Evolutionary conservation across 1,140 invertebrate genomes (phyloP).

Genomic region (Drosophila fuyamai): DNA sequence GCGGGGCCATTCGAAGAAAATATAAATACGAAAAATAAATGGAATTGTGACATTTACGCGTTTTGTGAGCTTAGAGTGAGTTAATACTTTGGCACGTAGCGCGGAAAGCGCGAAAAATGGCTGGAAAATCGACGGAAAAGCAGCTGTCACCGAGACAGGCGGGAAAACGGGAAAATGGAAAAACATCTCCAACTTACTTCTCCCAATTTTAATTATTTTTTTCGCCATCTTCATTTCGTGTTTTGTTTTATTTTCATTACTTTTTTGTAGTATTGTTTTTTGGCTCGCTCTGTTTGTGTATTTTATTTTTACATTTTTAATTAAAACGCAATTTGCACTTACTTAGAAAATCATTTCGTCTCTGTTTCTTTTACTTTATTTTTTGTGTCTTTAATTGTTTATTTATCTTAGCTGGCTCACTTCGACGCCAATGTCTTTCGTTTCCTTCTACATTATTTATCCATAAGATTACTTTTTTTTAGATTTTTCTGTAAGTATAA

Average conservation of each 20-base stretch:
- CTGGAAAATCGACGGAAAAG: constrained; percentile 9
- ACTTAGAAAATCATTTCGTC: constrained; percentile 78
- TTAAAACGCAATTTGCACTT: constrained; percentile 82
- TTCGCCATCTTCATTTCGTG: constrained; percentile 6
- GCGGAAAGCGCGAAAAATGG: constrained; percentile 10
- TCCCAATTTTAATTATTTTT: constrained; percentile 80
- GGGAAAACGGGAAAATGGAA: constrained; percentile 32
- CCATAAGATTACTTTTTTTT: neutral
- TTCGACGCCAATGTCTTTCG: constrained; percentile 5
- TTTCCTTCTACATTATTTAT: constrained; percentile 9
- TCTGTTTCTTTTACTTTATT: constrained; percentile 50
- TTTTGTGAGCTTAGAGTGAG: constrained; percentile 78
- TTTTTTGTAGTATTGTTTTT: constrained; percentile 14
- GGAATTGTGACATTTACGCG: constrained; percentile 82
- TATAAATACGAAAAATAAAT: constrained; percentile 79
- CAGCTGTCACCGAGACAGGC: constrained; percentile 57
- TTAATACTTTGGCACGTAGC: constrained; percentile 78
- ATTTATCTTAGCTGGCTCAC: constrained; percentile 28
- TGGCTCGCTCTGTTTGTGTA: constrained; percentile 37
- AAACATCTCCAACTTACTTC: constrained; percentile 74
- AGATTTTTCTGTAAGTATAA: neutral
- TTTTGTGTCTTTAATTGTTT: constrained; percentile 46
- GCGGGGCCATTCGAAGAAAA: constrained; percentile 68
- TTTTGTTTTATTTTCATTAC: constrained; percentile 6
- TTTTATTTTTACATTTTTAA: constrained; percentile 81